phyloP scores from a whole-genome alignment of 2,888 invertebrate genomes.

The Xestia xanthographa region DNA sequence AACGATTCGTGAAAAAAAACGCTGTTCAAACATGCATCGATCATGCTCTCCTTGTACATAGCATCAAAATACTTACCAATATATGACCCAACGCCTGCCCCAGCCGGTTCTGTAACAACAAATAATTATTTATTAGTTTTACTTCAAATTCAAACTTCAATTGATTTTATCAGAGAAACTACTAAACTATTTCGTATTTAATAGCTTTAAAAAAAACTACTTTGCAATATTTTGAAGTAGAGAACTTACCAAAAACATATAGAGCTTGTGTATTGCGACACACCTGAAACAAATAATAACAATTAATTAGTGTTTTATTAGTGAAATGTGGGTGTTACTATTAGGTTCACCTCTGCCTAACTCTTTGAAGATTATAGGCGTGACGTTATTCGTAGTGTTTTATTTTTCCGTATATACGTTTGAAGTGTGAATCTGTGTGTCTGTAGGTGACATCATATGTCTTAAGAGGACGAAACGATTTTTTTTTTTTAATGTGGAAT shows the following conservation, averaged over 20 bases:
- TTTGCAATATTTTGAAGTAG: neutral
- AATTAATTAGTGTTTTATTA: neutral
- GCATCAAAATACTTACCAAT: neutral
- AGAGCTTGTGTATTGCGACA: neutral
- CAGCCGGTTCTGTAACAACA: neutral
- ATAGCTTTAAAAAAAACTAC: neutral
- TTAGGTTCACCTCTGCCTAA: too few relatives aligned
- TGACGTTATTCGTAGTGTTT: too few relatives aligned
- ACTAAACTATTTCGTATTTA: neutral
- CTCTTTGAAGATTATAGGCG: too few relatives aligned
- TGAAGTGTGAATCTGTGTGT: too few relatives aligned
- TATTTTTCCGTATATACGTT: too few relatives aligned
- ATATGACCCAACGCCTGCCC: too few relatives aligned
- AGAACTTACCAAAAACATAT: neutral
- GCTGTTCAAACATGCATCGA: too few relatives aligned
- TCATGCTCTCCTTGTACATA: too few relatives aligned
- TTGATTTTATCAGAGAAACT: neutral
- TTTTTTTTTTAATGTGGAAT: too few relatives aligned
- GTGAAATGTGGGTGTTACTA: too few relatives aligned
- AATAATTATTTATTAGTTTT: neutral
- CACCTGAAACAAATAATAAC: neutral
- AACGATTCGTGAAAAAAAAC: neutral
- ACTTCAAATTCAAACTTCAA: neutral
- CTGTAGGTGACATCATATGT: too few relatives aligned
- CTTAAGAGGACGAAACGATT: too few relatives aligned